A percentile compares a stretch with the other conserved stretches of the same genome.
Evolutionary conservation across 1,140 invertebrate species (phyloP).

Genomic region (Diplogasteroides magnus): DNA sequence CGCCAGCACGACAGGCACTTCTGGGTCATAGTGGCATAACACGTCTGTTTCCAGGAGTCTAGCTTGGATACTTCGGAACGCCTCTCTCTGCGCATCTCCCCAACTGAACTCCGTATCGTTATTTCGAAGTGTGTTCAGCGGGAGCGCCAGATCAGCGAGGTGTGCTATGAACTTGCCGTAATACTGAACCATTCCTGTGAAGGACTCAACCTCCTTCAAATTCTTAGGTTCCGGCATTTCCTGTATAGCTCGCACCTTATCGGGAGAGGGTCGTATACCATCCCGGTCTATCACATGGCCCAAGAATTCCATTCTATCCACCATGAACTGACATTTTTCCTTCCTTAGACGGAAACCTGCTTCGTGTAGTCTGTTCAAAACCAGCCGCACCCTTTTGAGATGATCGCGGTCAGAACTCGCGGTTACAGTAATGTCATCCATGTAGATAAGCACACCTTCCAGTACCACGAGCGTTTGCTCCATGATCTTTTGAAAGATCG

Average conservation of each 20-base stretch:
- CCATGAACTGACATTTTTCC: slow-evolving; percentile 31
- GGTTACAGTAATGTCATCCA: slow-evolving; percentile 36
- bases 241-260: slow-evolving; percentile 57
- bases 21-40: slow-evolving; percentile 56
- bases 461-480: slow-evolving; percentile 54
- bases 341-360: slow-evolving; percentile 20
- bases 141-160: slow-evolving; percentile 52
- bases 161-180: slow-evolving; percentile 58
- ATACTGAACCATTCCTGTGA: slow-evolving; percentile 56
- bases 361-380: slow-evolving; percentile 24
- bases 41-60: slow-evolving; percentile 40
- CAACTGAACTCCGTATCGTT: slow-evolving; percentile 39
- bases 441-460: slow-evolving; percentile 35
- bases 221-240: slow-evolving; percentile 54
- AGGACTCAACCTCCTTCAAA: slow-evolving; percentile 49
- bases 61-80: slow-evolving; percentile 48
- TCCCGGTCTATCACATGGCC: slow-evolving; percentile 38
- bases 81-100: slow-evolving; percentile 14
- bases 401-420: slow-evolving; percentile 12
- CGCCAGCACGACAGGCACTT: slow-evolving; percentile 55
- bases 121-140: slow-evolving; percentile 52
- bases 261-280: slow-evolving; percentile 56
- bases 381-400: not conserved
- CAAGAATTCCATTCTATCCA: slow-evolving; percentile 29
- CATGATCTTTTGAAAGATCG: slow-evolving; percentile 61